phyloP scores from a whole-genome alignment of 2,797 vertebrate genomes.

The Amblyraja radiata region DNA sequence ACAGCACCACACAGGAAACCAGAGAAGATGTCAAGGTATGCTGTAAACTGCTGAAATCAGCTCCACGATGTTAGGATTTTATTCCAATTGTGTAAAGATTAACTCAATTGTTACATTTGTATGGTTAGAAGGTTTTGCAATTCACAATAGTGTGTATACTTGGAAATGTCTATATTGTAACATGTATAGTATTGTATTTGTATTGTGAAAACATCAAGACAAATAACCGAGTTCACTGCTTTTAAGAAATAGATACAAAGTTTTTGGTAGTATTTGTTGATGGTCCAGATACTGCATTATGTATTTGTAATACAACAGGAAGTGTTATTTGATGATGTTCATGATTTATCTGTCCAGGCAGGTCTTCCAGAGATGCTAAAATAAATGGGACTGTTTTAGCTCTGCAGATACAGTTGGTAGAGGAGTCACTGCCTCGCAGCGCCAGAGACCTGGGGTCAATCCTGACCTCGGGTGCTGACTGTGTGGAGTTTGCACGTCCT shows the following conservation, averaged over 20 bases:
- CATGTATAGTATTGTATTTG: background rate
- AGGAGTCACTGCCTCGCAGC: no score
- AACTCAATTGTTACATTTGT: background rate
- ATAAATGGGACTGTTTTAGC: background rate
- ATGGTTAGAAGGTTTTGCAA: background rate
- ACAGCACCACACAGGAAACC: background rate
- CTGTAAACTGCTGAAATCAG: background rate
- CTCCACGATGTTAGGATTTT: background rate
- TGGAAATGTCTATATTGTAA: background rate
- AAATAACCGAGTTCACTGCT: background rate
- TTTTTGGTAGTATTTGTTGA: background rate
- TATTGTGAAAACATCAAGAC: background rate
- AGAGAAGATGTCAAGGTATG: slow-evolving; percentile 17
- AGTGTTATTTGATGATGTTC: slow-evolving; percentile 2
- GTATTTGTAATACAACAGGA: background rate
- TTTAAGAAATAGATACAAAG: background rate
- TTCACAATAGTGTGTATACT: background rate
- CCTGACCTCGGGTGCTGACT: no score
- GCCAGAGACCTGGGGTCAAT: no score
- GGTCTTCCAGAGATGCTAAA: background rate
- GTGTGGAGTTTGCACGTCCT: no score
- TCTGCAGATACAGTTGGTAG: no score
- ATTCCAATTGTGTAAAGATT: background rate
- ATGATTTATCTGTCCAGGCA: background rate
- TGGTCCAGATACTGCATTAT: background rate